A percentile compares a stretch with the other conserved stretches of the same genome.
Evolutionary conservation across 2,113 vertebrate species (phyloP).

Genomic region (Oreotrochilus melanogaster): DNA sequence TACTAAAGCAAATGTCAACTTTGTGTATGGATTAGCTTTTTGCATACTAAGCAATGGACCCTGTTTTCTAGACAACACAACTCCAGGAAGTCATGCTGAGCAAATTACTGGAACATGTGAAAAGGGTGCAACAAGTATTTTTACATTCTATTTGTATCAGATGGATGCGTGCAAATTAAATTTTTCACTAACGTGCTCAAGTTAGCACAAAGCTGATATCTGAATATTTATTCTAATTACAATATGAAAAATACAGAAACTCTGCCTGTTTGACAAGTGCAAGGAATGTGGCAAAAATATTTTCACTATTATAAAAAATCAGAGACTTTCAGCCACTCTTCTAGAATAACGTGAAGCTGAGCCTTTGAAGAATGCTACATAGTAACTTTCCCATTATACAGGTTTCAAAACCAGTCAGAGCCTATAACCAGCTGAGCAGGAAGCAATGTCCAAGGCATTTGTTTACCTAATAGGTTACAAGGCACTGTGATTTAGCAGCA

Average conservation of each 20-base stretch:
- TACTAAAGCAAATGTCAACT: too few species aligned
- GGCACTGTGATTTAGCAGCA: not conserved
- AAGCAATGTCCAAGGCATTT: not conserved
- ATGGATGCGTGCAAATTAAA: constrained; percentile 22
- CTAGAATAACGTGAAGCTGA: not conserved
- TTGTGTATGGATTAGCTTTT: too few species aligned
- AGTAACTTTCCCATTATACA: not conserved
- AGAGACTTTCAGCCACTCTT: not conserved
- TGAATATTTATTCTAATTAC: not conserved
- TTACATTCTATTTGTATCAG: constrained; percentile 25
- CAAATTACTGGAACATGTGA: constrained; percentile 34
- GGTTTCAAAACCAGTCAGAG: not conserved
- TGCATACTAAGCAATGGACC: too few species aligned
- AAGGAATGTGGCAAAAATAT: not conserved
- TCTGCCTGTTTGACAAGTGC: not conserved
- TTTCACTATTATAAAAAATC: not conserved
- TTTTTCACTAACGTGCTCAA: constrained; percentile 30
- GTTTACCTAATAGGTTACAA: not conserved
- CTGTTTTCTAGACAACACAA: too few species aligned
- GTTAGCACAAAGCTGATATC: not conserved
- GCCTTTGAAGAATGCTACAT: not conserved
- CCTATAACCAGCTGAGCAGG: not conserved
- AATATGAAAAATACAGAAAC: not conserved
- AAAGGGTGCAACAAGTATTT: constrained; percentile 35
- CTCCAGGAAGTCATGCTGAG: constrained; percentile 20